phyloP scores from a whole-genome alignment of 92 coral and sea anemone species.

The Zoanthus solanderi region DNA sequence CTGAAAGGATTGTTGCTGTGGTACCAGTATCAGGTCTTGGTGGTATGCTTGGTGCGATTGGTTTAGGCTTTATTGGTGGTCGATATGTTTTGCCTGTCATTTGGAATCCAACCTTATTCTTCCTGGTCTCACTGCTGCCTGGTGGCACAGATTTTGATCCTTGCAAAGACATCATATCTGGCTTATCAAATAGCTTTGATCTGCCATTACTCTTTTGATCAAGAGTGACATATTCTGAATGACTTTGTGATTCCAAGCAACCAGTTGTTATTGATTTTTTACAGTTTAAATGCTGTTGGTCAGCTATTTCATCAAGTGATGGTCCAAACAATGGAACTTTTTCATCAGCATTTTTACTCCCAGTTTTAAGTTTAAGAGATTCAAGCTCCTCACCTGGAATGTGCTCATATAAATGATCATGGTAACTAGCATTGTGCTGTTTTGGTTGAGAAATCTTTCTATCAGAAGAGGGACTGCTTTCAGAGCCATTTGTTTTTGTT shows the following conservation, averaged over 20 bases:
- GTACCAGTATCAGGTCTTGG: conserved; percentile 8
- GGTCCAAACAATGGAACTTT: neutral
- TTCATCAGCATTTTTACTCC: neutral
- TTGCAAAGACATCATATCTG: neutral
- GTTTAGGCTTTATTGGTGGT: conserved; percentile 35
- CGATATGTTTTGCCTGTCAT: neutral
- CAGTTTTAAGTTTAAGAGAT: neutral
- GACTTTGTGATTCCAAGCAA: neutral
- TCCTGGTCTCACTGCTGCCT: neutral
- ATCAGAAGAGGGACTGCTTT: conserved; percentile 5
- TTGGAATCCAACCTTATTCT: neutral
- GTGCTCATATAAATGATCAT: conserved; percentile 38
- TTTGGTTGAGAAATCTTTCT: neutral
- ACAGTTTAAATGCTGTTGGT: neutral
- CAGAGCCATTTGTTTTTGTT: neutral
- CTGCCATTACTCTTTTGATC: neutral
- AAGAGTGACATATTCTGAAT: conserved; percentile 19
- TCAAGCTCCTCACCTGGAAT: conserved; percentile 32
- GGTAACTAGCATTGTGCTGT: neutral
- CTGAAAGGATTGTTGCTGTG: conserved; percentile 3
- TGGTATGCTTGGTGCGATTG: conserved; percentile 31
- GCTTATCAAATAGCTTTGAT: neutral
- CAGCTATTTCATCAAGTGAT: conserved; percentile 32
- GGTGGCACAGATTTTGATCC: neutral
- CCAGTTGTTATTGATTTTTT: neutral